Evolutionary conservation across 2,888 invertebrate species (phyloP).

Genomic region (Hypomecis punctinalis): DNA sequence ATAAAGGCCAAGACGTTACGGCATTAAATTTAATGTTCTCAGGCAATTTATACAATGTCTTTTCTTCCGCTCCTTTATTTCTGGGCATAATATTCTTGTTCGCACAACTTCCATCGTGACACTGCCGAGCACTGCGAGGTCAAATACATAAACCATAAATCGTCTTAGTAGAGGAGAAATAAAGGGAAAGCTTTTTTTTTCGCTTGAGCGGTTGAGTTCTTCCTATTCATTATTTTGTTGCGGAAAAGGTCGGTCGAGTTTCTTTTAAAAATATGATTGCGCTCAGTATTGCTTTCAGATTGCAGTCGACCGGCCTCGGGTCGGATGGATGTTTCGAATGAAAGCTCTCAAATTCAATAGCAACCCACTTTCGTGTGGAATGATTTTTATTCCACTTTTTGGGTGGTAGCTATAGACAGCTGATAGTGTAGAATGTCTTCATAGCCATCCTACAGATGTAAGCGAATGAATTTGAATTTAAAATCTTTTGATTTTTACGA

Average conservation of each 20-base stretch:
- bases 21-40: slow-evolving; percentile 51
- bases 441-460: too few relatives aligned
- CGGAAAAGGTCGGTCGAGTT: slow-evolving; percentile 46
- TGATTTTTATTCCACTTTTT: slow-evolving; percentile 7
- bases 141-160: slow-evolving; percentile 77
- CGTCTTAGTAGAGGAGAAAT: slow-evolving; percentile 64
- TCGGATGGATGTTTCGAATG: slow-evolving; percentile 13
- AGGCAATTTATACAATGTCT: slow-evolving; percentile 54
- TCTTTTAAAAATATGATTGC: slow-evolving; percentile 44
- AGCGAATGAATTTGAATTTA: too few relatives aligned
- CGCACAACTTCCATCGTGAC: slow-evolving; percentile 67
- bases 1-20: slow-evolving; percentile 39
- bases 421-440: too few relatives aligned
- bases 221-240: slow-evolving; percentile 67
- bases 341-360: slow-evolving; percentile 31
- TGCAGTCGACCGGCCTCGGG: slow-evolving; percentile 16
- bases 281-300: slow-evolving; percentile 37
- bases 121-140: slow-evolving; percentile 65
- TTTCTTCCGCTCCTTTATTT: slow-evolving; percentile 55
- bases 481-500: too few relatives aligned
- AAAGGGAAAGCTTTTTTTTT: slow-evolving; percentile 61
- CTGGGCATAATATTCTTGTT: slow-evolving; percentile 62
- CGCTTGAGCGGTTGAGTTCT: slow-evolving; percentile 62
- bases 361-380: slow-evolving; percentile 12
- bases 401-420: too few relatives aligned